Percentiles rank a stretch among this genome's conserved stretches.
phyloP scores from a whole-genome alignment of 1,140 invertebrate genomes.

The Penaeus chinensis region DNA sequence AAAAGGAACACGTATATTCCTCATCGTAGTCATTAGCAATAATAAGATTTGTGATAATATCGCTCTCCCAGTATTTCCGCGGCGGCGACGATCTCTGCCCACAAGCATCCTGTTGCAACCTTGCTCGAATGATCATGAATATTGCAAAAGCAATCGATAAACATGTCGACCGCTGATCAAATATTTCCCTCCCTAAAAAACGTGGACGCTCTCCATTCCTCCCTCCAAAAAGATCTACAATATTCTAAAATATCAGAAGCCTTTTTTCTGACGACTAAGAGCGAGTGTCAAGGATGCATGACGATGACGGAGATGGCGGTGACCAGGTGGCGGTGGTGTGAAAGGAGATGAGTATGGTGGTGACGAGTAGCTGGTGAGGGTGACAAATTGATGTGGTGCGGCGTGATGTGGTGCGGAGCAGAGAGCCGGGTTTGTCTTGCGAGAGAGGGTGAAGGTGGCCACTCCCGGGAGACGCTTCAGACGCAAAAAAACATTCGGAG shows the following conservation, averaged over 20 bases:
- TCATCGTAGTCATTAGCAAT: background rate
- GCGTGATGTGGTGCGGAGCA: background rate
- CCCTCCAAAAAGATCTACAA: no score
- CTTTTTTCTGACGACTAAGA: no score
- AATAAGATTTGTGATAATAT: background rate
- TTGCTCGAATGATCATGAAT: no score
- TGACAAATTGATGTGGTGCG: no score
- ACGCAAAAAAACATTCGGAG: background rate
- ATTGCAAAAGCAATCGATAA: no score
- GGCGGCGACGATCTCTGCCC: background rate
- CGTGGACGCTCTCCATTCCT: no score
- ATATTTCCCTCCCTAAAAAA: no score
- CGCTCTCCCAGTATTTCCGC: background rate
- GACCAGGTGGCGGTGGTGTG: background rate
- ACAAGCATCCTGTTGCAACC: background rate
- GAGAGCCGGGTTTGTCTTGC: background rate
- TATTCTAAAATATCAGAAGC: no score
- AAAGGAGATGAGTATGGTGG: background rate
- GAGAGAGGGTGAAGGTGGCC: background rate
- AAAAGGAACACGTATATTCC: conserved; percentile 2
- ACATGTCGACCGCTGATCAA: no score
- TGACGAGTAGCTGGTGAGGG: conserved; percentile 15
- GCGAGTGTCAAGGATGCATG: background rate
- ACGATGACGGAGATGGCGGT: background rate
- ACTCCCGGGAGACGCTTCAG: conserved; percentile 4